These are phyloP conservation scores for Kryptolebias ocellatus DNA, from an alignment of 2,797 vertebrate genomes.

Conservation along the genomic window DNA sequence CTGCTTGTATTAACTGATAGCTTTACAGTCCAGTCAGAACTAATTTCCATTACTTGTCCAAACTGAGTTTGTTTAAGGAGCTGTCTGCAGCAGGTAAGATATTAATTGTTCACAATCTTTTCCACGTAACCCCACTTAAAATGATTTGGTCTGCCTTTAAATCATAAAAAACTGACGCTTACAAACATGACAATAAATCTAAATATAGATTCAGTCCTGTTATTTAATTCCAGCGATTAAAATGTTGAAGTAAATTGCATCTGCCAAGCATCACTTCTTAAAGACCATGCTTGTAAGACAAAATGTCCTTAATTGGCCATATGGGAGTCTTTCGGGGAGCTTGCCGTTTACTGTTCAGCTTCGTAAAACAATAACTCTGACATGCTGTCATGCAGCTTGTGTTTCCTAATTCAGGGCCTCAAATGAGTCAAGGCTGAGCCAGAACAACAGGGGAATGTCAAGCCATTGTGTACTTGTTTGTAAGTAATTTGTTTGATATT, in stretches of 20 bases:
- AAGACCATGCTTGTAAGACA: constrained; percentile 62
- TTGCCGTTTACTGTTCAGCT: constrained; percentile 74
- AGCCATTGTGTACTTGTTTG: constrained; percentile 57
- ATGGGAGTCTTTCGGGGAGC: constrained; percentile 67
- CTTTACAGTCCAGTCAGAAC: no score
- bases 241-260: constrained; percentile 22
- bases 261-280: constrained; percentile 48
- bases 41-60: no score
- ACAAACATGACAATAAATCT: not conserved
- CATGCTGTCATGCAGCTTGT: constrained; percentile 57
- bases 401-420: constrained; percentile 56
- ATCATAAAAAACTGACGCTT: no score
- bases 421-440: constrained; percentile 51
- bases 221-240: constrained; percentile 7
- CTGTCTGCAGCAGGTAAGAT: no score
- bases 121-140: no score
- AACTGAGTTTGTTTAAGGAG: no score
- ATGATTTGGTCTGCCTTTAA: no score
- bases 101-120: no score
- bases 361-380: constrained; percentile 61
- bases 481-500: constrained; percentile 65
- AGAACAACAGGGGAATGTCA: constrained; percentile 50
- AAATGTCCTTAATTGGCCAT: constrained; percentile 77
- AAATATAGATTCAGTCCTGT: constrained; percentile 5
- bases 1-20: no score